phyloP scores from a whole-genome alignment of 2,113 vertebrate species.

The Kryptolebias marmoratus region DNA sequence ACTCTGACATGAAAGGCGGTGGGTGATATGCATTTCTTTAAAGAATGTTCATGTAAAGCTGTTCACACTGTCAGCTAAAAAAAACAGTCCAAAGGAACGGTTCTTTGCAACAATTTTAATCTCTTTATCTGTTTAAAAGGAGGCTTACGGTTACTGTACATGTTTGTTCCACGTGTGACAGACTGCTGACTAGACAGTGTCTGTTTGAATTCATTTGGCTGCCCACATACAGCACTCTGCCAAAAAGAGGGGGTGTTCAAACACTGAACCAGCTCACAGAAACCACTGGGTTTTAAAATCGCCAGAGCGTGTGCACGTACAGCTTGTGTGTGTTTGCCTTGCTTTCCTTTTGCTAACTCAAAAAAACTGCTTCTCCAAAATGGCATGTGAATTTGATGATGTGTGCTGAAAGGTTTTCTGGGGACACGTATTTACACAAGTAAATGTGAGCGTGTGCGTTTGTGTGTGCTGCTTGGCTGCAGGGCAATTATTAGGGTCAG shows the following conservation, averaged over 20 bases:
- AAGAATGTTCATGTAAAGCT: no score
- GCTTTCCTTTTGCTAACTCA: neutral
- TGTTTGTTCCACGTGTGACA: constrained; percentile 22
- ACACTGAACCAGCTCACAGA: constrained; percentile 50
- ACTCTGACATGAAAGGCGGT: no score
- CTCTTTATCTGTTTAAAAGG: constrained; percentile 3
- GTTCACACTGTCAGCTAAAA: neutral
- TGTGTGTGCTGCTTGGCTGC: constrained; percentile 6
- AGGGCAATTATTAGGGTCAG: constrained; percentile 39
- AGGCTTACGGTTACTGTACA: constrained; percentile 15
- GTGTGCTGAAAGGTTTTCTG: neutral
- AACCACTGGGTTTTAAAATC: constrained; percentile 46
- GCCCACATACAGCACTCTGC: constrained; percentile 39
- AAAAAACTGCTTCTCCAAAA: constrained; percentile 1
- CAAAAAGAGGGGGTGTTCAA: constrained; percentile 55
- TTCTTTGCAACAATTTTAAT: neutral
- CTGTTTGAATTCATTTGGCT: constrained; percentile 44
- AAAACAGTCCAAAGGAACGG: neutral
- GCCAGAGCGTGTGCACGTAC: neutral
- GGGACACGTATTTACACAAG: neutral
- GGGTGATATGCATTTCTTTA: no score
- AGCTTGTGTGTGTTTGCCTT: constrained; percentile 5
- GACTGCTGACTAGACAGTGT: constrained; percentile 16
- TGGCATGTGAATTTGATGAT: neutral
- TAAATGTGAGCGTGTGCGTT: constrained; percentile 6